Percentiles rank a stretch among this genome's conserved stretches.
These are phyloP conservation scores for Nibea coibor DNA, from an alignment of 2,113 vertebrate genomes.

Conservation along the genomic window DNA sequence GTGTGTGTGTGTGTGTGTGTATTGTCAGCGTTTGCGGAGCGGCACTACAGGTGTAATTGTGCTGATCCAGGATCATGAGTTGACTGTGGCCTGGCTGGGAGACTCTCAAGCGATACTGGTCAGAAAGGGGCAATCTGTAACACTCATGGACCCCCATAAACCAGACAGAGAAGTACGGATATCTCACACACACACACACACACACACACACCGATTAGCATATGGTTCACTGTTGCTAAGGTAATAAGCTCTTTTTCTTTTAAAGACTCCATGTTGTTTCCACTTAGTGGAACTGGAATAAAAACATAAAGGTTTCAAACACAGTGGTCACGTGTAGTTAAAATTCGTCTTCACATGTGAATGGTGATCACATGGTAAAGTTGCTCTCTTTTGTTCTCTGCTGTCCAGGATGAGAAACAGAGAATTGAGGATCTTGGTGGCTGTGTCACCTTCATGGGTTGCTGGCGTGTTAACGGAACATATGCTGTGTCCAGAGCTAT, in stretches of 20 bases:
- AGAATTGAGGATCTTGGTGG: slow-evolving; percentile 94
- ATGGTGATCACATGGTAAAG: not conserved
- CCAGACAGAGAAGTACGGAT: slow-evolving; percentile 91
- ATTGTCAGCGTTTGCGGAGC: slow-evolving; percentile 89
- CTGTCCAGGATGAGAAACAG: slow-evolving; percentile 90
- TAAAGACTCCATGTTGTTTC: not conserved
- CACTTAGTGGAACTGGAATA: not conserved
- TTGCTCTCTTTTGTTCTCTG: not conserved
- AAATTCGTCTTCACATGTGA: not conserved
- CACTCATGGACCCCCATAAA: slow-evolving; percentile 95
- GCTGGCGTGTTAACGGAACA: slow-evolving; percentile 98
- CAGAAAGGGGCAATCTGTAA: slow-evolving; percentile 84
- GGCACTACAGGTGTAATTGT: slow-evolving; percentile 91
- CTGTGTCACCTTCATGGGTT: slow-evolving; percentile 93
- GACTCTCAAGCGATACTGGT: slow-evolving; percentile 95
- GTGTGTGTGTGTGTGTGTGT: slow-evolving; percentile 44
- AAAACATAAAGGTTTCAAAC: too few relatives aligned
- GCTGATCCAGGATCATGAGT: slow-evolving; percentile 82
- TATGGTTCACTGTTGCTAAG: not conserved
- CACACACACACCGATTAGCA: not conserved
- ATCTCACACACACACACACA: not conserved
- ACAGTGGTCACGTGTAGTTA: not conserved
- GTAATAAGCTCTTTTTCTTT: not conserved
- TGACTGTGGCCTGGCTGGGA: slow-evolving; percentile 93
- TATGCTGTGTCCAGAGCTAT: slow-evolving; percentile 94